Evolutionary conservation across 2,113 vertebrate species (phyloP).

Genomic region (Bothrops jararaca): DNA sequence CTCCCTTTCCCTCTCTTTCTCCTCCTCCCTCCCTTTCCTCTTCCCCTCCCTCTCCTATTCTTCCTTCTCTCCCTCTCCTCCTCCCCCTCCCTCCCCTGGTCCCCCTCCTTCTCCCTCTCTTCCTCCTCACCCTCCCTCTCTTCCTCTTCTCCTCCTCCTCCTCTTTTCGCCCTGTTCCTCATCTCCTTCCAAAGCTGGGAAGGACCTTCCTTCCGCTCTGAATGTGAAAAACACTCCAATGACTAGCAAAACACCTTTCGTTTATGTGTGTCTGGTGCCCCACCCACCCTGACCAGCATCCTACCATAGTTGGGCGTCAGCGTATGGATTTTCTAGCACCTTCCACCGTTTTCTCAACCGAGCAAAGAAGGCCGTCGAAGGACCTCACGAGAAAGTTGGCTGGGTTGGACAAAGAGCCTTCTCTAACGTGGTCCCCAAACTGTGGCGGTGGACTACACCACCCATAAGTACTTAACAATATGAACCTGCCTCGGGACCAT

Average conservation of each 20-base stretch:
- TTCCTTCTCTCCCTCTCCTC: no score
- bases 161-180: rapidly evolving
- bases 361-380: neutral
- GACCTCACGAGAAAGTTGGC: neutral
- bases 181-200: no score
- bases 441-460: rapidly evolving
- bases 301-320: no score
- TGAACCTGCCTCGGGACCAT: neutral
- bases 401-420: neutral
- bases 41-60: no score
- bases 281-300: neutral
- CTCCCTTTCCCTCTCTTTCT: no score
- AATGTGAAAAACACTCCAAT: neutral
- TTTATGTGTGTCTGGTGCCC: neutral
- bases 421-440: neutral
- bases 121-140: no score
- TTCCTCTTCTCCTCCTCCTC: no score
- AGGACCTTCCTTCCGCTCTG: neutral
- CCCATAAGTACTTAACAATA: neutral
- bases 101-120: rapidly evolving
- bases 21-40: no score
- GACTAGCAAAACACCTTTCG: neutral
- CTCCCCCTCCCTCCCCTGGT: no score
- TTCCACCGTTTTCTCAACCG: neutral
- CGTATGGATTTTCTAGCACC: neutral